Evolutionary conservation across 2,888 invertebrate genomes (phyloP).

Genomic region (Drosophila mimica): DNA sequence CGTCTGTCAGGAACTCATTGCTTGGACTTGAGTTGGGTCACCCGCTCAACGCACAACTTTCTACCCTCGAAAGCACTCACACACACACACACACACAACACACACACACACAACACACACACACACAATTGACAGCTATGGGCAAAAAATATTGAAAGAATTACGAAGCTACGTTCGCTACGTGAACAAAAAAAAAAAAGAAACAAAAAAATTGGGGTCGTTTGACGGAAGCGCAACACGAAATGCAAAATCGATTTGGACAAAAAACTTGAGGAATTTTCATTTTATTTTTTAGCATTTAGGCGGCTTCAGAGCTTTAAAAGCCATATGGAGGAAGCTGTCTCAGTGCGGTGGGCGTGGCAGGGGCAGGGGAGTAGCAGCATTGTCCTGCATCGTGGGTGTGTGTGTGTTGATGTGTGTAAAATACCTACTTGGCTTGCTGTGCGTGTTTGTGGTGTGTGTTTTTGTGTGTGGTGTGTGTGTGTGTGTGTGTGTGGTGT

Average conservation of each 20-base stretch:
- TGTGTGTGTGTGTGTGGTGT: background rate
- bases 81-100: conserved; percentile 12
- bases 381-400: conserved; percentile 10
- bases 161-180: conserved; percentile 31
- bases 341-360: background rate
- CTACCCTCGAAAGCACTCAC: conserved; percentile 4
- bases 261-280: conserved; percentile 53
- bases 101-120: conserved; percentile 10
- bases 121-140: conserved; percentile 23
- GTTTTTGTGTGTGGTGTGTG: conserved; percentile 4
- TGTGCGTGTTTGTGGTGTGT: background rate
- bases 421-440: background rate
- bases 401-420: background rate
- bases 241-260: conserved; percentile 71
- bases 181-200: background rate
- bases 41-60: conserved; percentile 11
- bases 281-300: conserved; percentile 28
- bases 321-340: conserved; percentile 37
- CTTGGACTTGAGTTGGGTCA: conserved; percentile 47
- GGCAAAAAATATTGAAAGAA: conserved; percentile 47
- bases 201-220: background rate
- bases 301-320: conserved; percentile 55
- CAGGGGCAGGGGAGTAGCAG: background rate
- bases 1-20: conserved; percentile 23
- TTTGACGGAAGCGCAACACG: conserved; percentile 33